Evolutionary conservation across 2,113 vertebrate species (phyloP).

Genomic region (Nannobrachium achirus): DNA sequence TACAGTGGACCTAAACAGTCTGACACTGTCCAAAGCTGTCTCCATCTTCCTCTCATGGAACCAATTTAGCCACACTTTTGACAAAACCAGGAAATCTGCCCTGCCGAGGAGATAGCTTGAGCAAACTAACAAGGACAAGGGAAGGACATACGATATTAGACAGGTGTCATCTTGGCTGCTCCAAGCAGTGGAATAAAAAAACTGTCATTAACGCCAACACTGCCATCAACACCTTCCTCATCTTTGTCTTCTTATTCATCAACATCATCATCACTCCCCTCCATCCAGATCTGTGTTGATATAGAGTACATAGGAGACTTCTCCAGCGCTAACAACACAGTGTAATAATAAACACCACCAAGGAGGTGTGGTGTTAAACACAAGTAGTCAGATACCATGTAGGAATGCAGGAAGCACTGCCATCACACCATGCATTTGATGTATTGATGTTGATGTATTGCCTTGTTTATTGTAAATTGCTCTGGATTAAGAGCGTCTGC

Average conservation of each 20-base stretch:
- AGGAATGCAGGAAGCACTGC: slow-evolving; percentile 41
- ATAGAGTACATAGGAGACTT: no score
- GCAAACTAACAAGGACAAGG: slow-evolving; percentile 67
- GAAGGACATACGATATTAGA: slow-evolving; percentile 55
- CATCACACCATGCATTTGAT: slow-evolving; percentile 48
- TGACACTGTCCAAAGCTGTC: slow-evolving; percentile 60
- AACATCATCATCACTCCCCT: slow-evolving; percentile 21
- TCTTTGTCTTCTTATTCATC: slow-evolving; percentile 12
- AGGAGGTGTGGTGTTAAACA: slow-evolving; percentile 33
- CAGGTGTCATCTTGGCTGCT: slow-evolving; percentile 65
- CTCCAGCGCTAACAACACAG: no score
- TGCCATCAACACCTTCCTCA: slow-evolving; percentile 22
- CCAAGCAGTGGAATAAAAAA: slow-evolving; percentile 40
- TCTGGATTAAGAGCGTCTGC: no score
- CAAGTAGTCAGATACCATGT: slow-evolving; percentile 23
- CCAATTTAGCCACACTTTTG: slow-evolving; percentile 73
- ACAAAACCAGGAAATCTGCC: slow-evolving; percentile 58
- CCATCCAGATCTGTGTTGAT: background rate
- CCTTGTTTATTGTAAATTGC: no score
- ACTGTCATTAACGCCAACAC: slow-evolving; percentile 39
- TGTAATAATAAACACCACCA: no score
- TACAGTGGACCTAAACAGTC: slow-evolving; percentile 55
- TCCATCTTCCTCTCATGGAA: slow-evolving; percentile 67
- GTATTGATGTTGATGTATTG: slow-evolving; percentile 47
- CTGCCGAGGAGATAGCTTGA: slow-evolving; percentile 60